These are phyloP conservation scores for Eurois occulta DNA, from an alignment of 2,888 invertebrate species.

Conservation along the genomic window DNA sequence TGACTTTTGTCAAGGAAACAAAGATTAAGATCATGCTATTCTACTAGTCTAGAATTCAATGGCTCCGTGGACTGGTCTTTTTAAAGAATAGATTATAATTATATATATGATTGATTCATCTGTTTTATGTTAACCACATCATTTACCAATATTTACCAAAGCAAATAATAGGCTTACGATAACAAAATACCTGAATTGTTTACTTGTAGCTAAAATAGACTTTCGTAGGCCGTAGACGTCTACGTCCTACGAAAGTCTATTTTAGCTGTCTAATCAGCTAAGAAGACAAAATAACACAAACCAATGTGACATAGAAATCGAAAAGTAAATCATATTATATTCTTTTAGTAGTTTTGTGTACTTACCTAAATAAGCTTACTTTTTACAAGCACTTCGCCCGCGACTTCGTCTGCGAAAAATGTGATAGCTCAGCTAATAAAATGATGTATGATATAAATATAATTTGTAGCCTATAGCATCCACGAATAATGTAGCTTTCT, in stretches of 20 bases:
- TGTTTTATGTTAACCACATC: neutral
- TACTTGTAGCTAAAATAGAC: neutral
- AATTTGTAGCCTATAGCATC: no score
- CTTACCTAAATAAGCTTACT: neutral
- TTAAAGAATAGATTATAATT: neutral
- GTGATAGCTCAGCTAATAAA: no score
- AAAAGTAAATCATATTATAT: neutral
- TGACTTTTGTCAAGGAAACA: no score
- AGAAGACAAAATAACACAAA: conserved; percentile 5
- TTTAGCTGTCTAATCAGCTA: no score
- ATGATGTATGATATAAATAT: no score
- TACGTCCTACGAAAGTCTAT: neutral
- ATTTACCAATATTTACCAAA: neutral
- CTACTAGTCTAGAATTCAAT: neutral
- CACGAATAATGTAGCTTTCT: no score
- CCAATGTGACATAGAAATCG: neutral
- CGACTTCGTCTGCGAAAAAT: no score
- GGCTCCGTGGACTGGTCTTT: neutral
- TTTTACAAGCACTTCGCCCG: no score
- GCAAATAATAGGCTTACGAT: neutral
- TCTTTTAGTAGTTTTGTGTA: neutral
- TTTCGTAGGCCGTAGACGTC: neutral
- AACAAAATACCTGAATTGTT: neutral
- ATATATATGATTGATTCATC: neutral
- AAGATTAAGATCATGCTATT: neutral